Conservation (phyloP, 2,113 vertebrate species). For the Thomomys bottae region DNA sequence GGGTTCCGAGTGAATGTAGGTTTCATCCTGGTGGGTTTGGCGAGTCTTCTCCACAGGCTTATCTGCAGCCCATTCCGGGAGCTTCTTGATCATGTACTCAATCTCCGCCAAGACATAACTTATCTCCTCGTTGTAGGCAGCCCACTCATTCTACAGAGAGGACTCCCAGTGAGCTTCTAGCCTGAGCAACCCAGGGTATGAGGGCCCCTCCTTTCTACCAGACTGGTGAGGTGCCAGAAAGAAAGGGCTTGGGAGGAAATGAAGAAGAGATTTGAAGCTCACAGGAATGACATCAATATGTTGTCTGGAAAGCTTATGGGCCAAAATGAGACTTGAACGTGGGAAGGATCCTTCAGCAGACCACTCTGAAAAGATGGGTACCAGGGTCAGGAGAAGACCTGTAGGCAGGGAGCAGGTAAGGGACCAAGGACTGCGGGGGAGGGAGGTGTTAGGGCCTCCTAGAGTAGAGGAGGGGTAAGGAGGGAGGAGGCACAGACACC, state of each 20-base stretch:
- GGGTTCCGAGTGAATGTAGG: conserved; percentile 89
- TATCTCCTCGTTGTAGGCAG: conserved; percentile 87
- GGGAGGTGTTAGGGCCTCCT: not conserved
- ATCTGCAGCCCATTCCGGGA: conserved; percentile 88
- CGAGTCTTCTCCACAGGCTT: conserved; percentile 86
- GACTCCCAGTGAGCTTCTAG: fast-evolving
- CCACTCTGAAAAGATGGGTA: not conserved
- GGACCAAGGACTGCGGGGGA: not conserved
- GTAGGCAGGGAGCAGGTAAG: too few species aligned
- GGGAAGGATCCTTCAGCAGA: not conserved
- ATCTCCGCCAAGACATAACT: conserved; percentile 88
- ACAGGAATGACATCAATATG: fast-evolving
- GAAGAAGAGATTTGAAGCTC: not conserved
- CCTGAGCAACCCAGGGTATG: too few species aligned
- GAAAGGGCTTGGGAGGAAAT: not conserved
- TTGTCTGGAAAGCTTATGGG: not conserved
- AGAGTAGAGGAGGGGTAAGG: too few species aligned
- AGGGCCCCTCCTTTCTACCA: not conserved
- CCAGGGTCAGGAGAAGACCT: not conserved
- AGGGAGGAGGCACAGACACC: not conserved
- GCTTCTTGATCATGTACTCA: conserved; percentile 82
- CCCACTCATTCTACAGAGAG: conserved; percentile 83
- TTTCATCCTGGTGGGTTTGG: conserved; percentile 87
- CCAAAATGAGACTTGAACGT: not conserved
- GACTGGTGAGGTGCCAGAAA: not conserved